A percentile compares a stretch with the other conserved stretches of the same genome.
These are phyloP conservation scores for Nephrotoma appendiculata DNA, from an alignment of 2,888 invertebrate species.

Conservation along the genomic window DNA sequence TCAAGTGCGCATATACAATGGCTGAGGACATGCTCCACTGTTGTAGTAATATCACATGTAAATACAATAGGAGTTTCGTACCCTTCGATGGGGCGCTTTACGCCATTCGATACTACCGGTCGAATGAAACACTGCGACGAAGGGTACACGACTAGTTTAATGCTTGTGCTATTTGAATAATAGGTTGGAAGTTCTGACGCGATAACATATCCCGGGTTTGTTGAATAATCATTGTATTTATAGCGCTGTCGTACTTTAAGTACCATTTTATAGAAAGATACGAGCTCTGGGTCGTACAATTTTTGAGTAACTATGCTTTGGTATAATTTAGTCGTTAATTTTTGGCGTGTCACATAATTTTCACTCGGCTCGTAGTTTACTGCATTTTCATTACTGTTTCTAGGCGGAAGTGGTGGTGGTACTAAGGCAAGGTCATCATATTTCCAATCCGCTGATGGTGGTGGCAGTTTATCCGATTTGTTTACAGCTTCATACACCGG, in stretches of 20 bases:
- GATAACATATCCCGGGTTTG: conserved; percentile 79
- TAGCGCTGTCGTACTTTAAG: conserved; percentile 63
- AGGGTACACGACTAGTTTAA: conserved; percentile 73
- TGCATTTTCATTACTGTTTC: conserved; percentile 28
- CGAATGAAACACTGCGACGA: conserved; percentile 24
- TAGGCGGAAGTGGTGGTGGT: conserved; percentile 46
- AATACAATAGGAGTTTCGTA: conserved; percentile 60
- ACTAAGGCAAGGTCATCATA: conserved; percentile 3
- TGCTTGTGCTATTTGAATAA: conserved; percentile 67
- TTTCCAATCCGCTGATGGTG: conserved; percentile 31
- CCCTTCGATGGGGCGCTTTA: conserved; percentile 24
- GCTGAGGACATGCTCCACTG: conserved; percentile 70
- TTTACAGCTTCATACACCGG: conserved; percentile 55
- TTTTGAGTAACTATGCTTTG: conserved; percentile 56
- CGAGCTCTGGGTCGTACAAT: conserved; percentile 59
- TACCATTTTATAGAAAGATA: conserved; percentile 72
- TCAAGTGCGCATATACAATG: conserved; percentile 73
- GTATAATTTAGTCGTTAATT: conserved; percentile 46
- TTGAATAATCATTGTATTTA: conserved; percentile 53
- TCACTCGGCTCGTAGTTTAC: not conserved
- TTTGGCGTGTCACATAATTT: conserved; percentile 10
- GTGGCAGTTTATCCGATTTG: conserved; percentile 38
- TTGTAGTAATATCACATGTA: conserved; percentile 82
- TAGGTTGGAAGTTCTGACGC: conserved; percentile 74
- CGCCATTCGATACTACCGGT: not conserved